Evolutionary conservation across 2,113 vertebrate species (phyloP), one percentile per base, ranked within the genome.

Genomic region (Atrichornis clamosus): DNA sequence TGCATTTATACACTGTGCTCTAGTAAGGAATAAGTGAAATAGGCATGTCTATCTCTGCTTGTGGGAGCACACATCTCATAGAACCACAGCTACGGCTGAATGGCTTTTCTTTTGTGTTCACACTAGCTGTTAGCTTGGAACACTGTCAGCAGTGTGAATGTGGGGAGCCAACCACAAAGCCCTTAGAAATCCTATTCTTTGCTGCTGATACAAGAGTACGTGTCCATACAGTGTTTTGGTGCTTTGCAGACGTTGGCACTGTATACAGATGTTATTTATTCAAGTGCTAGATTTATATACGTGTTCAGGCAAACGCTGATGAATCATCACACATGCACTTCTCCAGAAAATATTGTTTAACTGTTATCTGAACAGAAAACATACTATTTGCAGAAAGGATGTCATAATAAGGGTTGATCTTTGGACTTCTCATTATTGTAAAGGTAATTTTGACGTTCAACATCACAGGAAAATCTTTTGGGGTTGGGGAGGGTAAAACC

Each of bases 181-280:
- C 70, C 67, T 65, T 76, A 79, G 74, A 84, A 90, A 83, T 87
- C 47, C 42, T 70, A 5, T 77, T 91, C 65, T 50, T 91, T 53
- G 55, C 49, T 91, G 28, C 59, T 92, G 55, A 62, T 91, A 76
- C 26, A 79, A 69, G 77, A 46, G 55, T 87, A 63, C 89, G 37
- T 83, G 91, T 85, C 77, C 67, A 21, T 94, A 50, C 77, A 87
- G 63, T 83, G 46, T 77, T 95, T 79, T 77, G 74, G 63, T 76
- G 50, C 75, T 93, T 73, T 89, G 78, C 78, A 91, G 79, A 91
- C 1, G 0, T 80, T 63, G 79, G 84, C 75, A 76, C 3, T 2
- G 35, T 74, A 33, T 79, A 85, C 75, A 87, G 75, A 90, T 86
- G 55, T 85, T 95, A 62, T 85, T 94, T 93, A 27, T 91, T 90